Conservation (phyloP, 2,113 vertebrate species). For the Passer domesticus region DNA sequence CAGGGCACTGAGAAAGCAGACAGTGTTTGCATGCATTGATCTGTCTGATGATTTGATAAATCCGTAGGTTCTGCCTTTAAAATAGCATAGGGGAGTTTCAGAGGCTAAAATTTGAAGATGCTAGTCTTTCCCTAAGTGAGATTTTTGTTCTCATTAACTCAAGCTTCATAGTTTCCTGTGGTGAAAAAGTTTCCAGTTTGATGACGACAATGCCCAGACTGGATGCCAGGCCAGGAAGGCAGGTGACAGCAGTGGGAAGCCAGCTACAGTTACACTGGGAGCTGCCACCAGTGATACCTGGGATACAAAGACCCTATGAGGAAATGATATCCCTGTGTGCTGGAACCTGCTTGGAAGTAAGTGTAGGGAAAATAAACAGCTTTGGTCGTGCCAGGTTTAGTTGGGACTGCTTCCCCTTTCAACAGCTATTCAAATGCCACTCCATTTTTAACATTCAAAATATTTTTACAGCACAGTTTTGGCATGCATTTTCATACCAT, state of each 20-base stretch:
- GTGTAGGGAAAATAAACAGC: background rate
- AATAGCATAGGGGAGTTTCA: background rate
- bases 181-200: background rate
- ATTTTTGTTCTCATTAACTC: background rate
- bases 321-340: fast-evolving
- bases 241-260: background rate
- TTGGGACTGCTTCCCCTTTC: background rate
- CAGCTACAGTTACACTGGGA: background rate
- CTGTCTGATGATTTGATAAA: background rate
- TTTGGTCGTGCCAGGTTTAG: background rate
- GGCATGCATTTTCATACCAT: background rate
- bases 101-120: background rate
- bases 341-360: background rate
- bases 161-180: background rate
- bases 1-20: background rate
- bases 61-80: background rate
- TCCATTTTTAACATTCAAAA: conserved; percentile 45
- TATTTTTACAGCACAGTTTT: conserved; percentile 10
- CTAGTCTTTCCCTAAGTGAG: background rate
- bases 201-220: background rate
- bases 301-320: background rate
- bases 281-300: background rate
- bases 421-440: conserved; percentile 1
- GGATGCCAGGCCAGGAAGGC: background rate
- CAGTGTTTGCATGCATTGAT: background rate